Evolutionary conservation across 2,797 vertebrate species (phyloP).

Genomic region (Microctenopoma lineatum): DNA sequence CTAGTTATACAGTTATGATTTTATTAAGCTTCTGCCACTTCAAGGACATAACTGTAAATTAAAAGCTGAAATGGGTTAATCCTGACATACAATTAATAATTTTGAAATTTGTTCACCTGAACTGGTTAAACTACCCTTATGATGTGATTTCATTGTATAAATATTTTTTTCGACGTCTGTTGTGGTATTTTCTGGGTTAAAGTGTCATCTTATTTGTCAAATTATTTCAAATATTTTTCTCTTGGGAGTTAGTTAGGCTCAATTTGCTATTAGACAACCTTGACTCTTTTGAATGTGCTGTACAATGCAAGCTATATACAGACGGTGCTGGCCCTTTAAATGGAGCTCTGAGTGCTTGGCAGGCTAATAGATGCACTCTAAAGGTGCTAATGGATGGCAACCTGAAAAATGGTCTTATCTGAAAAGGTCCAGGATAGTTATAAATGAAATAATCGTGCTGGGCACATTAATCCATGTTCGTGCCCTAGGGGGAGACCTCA

Average conservation of each 20-base stretch:
- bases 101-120: not conserved
- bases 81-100: not conserved
- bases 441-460: constrained; percentile 81
- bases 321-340: constrained; percentile 76
- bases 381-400: constrained; percentile 81
- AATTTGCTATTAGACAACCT: constrained; percentile 39
- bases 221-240: constrained; percentile 39
- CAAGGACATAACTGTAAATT: constrained; percentile 21
- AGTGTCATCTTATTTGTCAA: constrained; percentile 13
- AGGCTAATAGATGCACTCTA: constrained; percentile 79
- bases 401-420: constrained; percentile 83
- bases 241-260: constrained; percentile 22
- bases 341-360: constrained; percentile 66
- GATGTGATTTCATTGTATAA: not conserved
- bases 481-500: constrained; percentile 67
- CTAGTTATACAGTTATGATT: constrained; percentile 42
- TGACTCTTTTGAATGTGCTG: constrained; percentile 40
- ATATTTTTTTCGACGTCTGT: constrained; percentile 5
- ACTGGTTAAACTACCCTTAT: constrained; percentile 5
- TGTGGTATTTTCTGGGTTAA: not conserved
- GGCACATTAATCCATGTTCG: constrained; percentile 79
- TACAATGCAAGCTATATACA: constrained; percentile 39
- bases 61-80: constrained; percentile 16
- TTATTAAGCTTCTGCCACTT: constrained; percentile 31
- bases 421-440: constrained; percentile 82